Percentiles rank a stretch among this genome's conserved stretches.
Evolutionary conservation across 2,888 invertebrate species (phyloP).

Genomic region (Petrolisthes manimaculis): DNA sequence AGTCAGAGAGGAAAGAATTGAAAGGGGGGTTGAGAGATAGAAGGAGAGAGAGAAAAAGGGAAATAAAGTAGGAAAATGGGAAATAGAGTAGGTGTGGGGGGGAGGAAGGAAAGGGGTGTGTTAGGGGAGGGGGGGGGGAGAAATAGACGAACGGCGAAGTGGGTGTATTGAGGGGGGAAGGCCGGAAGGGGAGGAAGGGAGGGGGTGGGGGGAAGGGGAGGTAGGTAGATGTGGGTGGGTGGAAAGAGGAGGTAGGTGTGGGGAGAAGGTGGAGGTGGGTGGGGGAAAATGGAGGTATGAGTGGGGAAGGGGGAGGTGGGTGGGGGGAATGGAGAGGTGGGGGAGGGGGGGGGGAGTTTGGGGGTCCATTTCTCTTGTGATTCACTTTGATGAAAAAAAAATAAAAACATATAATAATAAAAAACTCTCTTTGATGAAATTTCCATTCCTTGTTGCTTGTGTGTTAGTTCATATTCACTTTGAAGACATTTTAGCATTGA

Average conservation of each 20-base stretch:
- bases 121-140: background rate
- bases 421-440: background rate
- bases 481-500: background rate
- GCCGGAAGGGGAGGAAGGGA: slow-evolving; percentile 11
- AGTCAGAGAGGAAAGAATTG: too few relatives aligned
- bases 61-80: background rate
- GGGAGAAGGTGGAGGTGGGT: background rate
- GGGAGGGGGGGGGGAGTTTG: background rate
- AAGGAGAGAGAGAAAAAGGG: background rate
- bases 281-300: background rate
- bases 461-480: background rate
- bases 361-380: background rate
- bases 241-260: background rate
- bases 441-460: background rate
- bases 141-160: background rate
- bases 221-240: background rate
- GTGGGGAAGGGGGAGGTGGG: background rate
- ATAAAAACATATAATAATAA: background rate
- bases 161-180: background rate
- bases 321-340: background rate
- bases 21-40: background rate
- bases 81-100: too few relatives aligned
- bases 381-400: too few relatives aligned
- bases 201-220: slow-evolving; percentile 12
- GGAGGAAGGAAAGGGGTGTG: background rate